phyloP scores from a whole-genome alignment of 2,113 vertebrate genomes.

The Fukomys damarensis region DNA sequence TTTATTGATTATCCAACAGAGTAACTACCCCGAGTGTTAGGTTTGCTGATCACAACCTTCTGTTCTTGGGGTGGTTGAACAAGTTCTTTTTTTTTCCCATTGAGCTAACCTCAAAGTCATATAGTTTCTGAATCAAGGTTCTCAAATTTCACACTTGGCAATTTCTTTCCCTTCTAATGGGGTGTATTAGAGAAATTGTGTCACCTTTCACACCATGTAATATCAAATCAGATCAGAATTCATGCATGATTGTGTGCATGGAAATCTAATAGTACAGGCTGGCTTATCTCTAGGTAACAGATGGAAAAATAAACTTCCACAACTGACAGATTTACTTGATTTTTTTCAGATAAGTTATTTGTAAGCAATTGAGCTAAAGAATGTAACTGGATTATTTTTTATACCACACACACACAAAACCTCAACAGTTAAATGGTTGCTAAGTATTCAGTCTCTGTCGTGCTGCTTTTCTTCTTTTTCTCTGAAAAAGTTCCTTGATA shows the following conservation, averaged over 20 bases:
- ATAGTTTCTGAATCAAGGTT: slow-evolving; percentile 84
- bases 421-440: slow-evolving; percentile 85
- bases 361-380: slow-evolving; percentile 91
- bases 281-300: slow-evolving; percentile 91
- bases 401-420: slow-evolving; percentile 78
- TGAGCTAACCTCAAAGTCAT: slow-evolving; percentile 84
- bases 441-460: slow-evolving; percentile 85
- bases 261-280: slow-evolving; percentile 87
- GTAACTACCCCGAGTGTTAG: slow-evolving; percentile 81
- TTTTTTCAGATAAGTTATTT: slow-evolving; percentile 88
- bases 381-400: slow-evolving; percentile 89
- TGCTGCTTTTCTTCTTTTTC: slow-evolving; percentile 45
- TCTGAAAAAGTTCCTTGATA: slow-evolving; percentile 85
- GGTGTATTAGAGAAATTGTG: slow-evolving; percentile 86
- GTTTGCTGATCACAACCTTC: slow-evolving; percentile 83
- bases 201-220: slow-evolving; percentile 88
- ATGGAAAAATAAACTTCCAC: slow-evolving; percentile 88
- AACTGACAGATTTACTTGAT: slow-evolving; percentile 87
- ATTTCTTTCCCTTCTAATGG: slow-evolving; percentile 85
- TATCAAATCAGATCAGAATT: slow-evolving; percentile 90
- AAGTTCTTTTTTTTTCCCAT: slow-evolving; percentile 85
- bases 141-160: slow-evolving; percentile 85
- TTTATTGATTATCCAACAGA: slow-evolving; percentile 87
- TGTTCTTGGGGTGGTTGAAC: slow-evolving; percentile 83
- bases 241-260: slow-evolving; percentile 89